A percentile compares a stretch with the other conserved stretches of the same genome.
phyloP scores from a whole-genome alignment of 2,113 vertebrate species.

The Nyctibius bracteatus region DNA sequence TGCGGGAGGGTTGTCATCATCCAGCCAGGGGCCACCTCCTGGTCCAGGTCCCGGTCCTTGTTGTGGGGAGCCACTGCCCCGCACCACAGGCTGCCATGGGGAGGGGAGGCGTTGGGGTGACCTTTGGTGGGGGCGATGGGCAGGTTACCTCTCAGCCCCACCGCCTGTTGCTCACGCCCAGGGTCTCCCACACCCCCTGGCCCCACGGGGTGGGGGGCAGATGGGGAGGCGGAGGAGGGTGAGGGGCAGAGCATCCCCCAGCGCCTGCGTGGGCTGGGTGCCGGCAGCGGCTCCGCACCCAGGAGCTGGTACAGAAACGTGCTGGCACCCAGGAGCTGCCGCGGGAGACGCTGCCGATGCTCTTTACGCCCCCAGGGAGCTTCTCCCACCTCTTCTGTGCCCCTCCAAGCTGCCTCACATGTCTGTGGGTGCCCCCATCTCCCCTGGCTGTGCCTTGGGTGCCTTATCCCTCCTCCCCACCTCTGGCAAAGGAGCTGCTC shows the following conservation, averaged over 20 bases:
- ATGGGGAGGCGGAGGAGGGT: not conserved
- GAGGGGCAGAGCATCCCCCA: not conserved
- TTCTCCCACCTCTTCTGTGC: not conserved
- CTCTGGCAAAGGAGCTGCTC: not conserved
- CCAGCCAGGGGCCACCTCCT: not conserved
- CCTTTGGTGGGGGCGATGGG: not conserved
- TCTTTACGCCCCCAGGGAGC: not conserved
- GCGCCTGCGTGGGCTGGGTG: not conserved
- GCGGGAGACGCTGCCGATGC: not conserved
- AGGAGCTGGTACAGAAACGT: not conserved
- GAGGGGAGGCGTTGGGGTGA: not conserved
- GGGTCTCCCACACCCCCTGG: fast-evolving
- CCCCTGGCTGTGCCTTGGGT: not conserved
- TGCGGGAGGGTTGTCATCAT: not conserved
- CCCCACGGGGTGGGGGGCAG: not conserved
- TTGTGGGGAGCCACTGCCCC: not conserved
- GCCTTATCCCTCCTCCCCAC: not conserved
- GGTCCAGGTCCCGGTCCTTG: not conserved
- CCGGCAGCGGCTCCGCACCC: fast-evolving
- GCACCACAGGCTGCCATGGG: fast-evolving
- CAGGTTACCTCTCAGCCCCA: not conserved
- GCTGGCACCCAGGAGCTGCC: not conserved
- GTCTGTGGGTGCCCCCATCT: not conserved
- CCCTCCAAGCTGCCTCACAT: not conserved
- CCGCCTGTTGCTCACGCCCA: not conserved